A percentile compares a stretch with the other conserved stretches of the same genome.
These are phyloP conservation scores for Sardinella longiceps DNA, from an alignment of 2,797 vertebrate species.

Conservation along the genomic window DNA sequence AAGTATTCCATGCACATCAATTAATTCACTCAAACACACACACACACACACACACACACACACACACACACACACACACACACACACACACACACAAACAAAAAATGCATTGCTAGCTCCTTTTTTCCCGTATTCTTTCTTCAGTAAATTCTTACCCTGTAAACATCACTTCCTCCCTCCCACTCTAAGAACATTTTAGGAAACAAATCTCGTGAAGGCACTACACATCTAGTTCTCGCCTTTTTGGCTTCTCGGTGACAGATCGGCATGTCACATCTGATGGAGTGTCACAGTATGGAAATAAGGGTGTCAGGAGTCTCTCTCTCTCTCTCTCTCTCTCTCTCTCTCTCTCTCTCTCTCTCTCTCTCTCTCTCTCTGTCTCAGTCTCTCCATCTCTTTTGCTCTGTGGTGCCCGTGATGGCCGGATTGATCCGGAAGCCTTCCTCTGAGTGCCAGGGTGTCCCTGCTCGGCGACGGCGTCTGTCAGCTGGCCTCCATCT, in stretches of 20 bases:
- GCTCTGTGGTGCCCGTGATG: not conserved
- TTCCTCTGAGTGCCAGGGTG: not conserved
- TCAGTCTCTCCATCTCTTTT: not conserved
- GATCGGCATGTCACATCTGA: slow-evolving; percentile 6
- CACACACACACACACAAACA: not conserved
- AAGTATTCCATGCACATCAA: slow-evolving; percentile 16
- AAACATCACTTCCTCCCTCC: slow-evolving; percentile 9
- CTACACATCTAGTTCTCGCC: slow-evolving; percentile 25
- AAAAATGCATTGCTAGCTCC: not conserved
- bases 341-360: not conserved
- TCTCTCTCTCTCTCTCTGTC: not conserved
- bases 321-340: not conserved
- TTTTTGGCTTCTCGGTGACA: not conserved
- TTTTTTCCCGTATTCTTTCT: not conserved
- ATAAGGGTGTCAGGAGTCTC: slow-evolving; percentile 26
- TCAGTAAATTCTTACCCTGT: not conserved
- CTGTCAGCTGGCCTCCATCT: slow-evolving; percentile 19
- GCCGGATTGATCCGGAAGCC: not conserved
- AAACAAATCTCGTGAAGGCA: slow-evolving; percentile 14
- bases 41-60: not conserved
- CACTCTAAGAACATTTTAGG: not conserved
- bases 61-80: not conserved
- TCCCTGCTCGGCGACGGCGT: not conserved
- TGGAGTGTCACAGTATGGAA: slow-evolving; percentile 12
- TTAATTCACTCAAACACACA: not conserved